phyloP scores from a whole-genome alignment of 2,888 invertebrate species.

The Pachliopta kotzebuea region DNA sequence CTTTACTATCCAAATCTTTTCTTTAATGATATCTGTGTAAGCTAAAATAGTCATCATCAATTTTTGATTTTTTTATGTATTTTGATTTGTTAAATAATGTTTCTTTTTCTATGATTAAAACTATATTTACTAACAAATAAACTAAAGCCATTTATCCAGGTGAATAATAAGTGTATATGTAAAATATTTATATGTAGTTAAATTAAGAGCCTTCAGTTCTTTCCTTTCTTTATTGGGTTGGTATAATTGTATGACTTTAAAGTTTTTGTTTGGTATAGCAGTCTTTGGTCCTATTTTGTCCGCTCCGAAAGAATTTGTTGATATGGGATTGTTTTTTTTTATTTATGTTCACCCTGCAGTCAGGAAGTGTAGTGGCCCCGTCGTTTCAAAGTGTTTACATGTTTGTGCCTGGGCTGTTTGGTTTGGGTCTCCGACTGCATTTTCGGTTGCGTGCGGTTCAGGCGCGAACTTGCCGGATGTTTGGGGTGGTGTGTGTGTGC shows the following conservation, averaged over 20 bases:
- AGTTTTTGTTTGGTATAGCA: slow-evolving; percentile 35
- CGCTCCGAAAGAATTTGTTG: slow-evolving; percentile 39
- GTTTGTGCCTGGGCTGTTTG: slow-evolving; percentile 61
- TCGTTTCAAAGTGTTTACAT: slow-evolving; percentile 59
- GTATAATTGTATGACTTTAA: not conserved
- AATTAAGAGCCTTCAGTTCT: not conserved
- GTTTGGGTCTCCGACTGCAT: slow-evolving; percentile 63
- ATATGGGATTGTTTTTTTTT: slow-evolving; percentile 42
- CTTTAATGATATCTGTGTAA: no score
- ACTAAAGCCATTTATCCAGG: no score
- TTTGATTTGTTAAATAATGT: no score
- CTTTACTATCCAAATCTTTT: no score
- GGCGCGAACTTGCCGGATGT: slow-evolving; percentile 59
- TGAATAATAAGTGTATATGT: not conserved
- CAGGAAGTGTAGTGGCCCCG: slow-evolving; percentile 47
- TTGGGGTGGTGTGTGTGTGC: slow-evolving; percentile 12
- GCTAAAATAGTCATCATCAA: no score
- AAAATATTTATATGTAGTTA: not conserved
- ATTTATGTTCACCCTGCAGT: slow-evolving; percentile 38
- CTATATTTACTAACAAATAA: no score
- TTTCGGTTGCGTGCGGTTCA: slow-evolving; percentile 60
- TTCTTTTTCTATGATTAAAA: no score
- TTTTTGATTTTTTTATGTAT: no score
- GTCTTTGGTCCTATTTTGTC: slow-evolving; percentile 33
- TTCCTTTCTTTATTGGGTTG: not conserved